Conservation (phyloP, 2,888 invertebrate genomes). For the Lumbricus terrestris region DNA sequence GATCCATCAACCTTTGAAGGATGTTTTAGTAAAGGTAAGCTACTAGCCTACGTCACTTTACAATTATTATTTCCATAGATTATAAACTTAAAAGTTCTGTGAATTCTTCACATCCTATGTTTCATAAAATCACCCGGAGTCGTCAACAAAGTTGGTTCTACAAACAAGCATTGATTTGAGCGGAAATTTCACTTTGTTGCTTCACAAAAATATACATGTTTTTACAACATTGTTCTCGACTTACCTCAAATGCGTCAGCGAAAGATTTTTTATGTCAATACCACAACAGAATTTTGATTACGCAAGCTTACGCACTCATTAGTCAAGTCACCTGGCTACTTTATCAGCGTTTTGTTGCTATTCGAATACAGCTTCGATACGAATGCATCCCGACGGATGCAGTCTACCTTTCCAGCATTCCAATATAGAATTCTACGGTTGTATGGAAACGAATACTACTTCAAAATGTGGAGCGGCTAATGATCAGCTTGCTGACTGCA, state of each 20-base stretch:
- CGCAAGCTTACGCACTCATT: neutral
- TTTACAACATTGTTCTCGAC: too few relatives aligned
- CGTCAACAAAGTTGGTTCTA: too few relatives aligned
- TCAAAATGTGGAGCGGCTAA: neutral
- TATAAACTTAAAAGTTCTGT: too few relatives aligned
- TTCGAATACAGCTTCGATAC: neutral
- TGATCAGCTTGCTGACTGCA: neutral
- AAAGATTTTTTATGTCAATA: too few relatives aligned
- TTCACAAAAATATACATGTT: too few relatives aligned
- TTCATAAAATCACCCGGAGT: neutral
- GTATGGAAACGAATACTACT: neutral
- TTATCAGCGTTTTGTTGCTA: neutral
- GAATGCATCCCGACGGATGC: neutral
- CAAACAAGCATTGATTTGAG: too few relatives aligned
- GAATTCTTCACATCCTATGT: neutral
- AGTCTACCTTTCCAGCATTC: neutral
- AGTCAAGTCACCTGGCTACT: neutral
- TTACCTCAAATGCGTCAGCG: too few relatives aligned
- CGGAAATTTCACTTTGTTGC: too few relatives aligned
- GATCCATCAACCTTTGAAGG: neutral
- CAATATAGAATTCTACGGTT: neutral
- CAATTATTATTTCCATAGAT: neutral
- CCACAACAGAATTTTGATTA: too few relatives aligned
- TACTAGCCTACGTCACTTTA: neutral
- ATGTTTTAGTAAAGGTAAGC: neutral